Evolutionary conservation across 2,113 vertebrate species (phyloP), one percentile per base, ranked within the genome.

Genomic region (Lycocorax pyrrhopterus): DNA sequence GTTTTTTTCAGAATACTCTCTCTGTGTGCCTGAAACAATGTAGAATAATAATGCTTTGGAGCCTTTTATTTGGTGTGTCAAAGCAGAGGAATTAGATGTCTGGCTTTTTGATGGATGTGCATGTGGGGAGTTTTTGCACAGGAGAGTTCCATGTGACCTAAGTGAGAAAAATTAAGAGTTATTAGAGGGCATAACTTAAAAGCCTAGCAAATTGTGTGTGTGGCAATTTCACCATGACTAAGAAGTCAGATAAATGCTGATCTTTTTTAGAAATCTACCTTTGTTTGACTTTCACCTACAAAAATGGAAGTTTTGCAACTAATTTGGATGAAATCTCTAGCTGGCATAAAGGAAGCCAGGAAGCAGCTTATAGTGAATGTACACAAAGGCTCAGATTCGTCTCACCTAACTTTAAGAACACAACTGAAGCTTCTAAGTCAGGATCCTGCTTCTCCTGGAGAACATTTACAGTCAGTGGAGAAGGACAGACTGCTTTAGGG

Each of bases 1-100:
- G 0, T 83, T 88, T 68, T 96, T 92, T 95, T 95, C 68, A 66
- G 53, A 73, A 66, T 16, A 15, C 49, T 67, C 69, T 96, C 96
- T 96, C 74, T 97, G 12, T 95, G 47, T 85, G 83, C 63, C 73
- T 95, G 90, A 96, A 97, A 96, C 90, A 95, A 95, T 67, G 91
- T 91, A 84, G 77, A 82, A 84, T 87, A 84, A 87, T 95, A 80
- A 81, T 84, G 53, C 67, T 96, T 86, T 84, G 59, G 68, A 94
- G 78, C 29, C 41, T 56, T 93, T 93, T 94, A 77, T 90, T 95
- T 91, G 33, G 15, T 46, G 27, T 68, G 90, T 84, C 83, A 51
- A 82, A 95, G 87, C 90, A 94, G 91, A 96, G 67, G 79, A 96
- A 79, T 92, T 96, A 89, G 76, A 77, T 60, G 43, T 93, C 87